Conservation (phyloP, 2,888 invertebrate species). For the Synanthedon formicaeformis region DNA sequence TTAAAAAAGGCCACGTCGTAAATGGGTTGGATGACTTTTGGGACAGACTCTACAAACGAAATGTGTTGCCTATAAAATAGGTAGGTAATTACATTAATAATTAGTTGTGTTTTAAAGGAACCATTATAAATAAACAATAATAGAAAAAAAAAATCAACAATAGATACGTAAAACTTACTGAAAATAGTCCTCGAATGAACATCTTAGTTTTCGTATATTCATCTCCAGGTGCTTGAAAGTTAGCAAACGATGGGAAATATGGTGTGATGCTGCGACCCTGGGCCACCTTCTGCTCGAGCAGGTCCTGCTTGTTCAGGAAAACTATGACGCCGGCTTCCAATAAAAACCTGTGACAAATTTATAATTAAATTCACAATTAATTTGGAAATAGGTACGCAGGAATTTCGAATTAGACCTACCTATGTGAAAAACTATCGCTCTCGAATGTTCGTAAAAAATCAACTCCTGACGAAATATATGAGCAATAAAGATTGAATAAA, state of each 20-base stretch:
- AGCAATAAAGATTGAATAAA: too few species aligned
- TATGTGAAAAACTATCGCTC: constrained; percentile 5
- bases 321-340: constrained; percentile 81
- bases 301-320: constrained; percentile 86
- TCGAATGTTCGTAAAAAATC: too few species aligned
- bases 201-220: constrained; percentile 76
- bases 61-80: too few species aligned
- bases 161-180: constrained; percentile 47
- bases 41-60: too few species aligned
- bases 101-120: too few species aligned
- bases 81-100: too few species aligned
- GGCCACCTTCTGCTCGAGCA: constrained; percentile 78
- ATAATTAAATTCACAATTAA: too few species aligned
- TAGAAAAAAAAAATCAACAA: too few species aligned
- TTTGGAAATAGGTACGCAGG: not conserved
- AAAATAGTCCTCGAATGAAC: constrained; percentile 76
- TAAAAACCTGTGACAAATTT: constrained; percentile 69
- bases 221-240: constrained; percentile 66
- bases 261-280: constrained; percentile 73
- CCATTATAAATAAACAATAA: too few species aligned
- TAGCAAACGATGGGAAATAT: constrained; percentile 75
- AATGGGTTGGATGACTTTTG: too few species aligned
- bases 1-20: too few species aligned
- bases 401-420: not conserved
- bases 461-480: too few species aligned